phyloP scores from a whole-genome alignment of 2,113 vertebrate species.

The Anoura caudifer region DNA sequence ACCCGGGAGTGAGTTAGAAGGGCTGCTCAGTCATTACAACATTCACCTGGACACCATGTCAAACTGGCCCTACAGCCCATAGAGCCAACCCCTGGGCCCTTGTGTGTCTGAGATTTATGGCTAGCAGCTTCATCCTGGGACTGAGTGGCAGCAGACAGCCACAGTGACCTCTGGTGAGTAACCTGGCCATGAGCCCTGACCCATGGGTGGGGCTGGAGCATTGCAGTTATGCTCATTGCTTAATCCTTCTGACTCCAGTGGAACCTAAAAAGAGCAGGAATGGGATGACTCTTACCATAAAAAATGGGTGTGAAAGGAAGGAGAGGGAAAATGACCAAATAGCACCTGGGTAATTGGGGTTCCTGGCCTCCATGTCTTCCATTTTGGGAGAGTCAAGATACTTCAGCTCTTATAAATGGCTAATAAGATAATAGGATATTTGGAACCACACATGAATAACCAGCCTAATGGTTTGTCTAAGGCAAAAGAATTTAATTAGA shows the following conservation, averaged over 20 bases:
- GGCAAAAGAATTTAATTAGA: not conserved
- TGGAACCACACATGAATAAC: not conserved
- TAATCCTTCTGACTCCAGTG: conserved; percentile 55
- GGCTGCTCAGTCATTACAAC: not conserved
- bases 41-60: not conserved
- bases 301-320: conserved; percentile 5
- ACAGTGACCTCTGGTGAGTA: conserved; percentile 62
- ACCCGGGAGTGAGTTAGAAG: not conserved
- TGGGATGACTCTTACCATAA: conserved; percentile 47
- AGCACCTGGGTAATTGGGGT: not conserved
- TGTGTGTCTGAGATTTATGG: not conserved
- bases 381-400: not conserved
- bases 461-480: not conserved
- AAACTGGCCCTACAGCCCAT: not conserved
- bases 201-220: conserved; percentile 42
- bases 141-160: not conserved
- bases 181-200: conserved; percentile 50
- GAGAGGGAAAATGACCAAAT: conserved; percentile 24
- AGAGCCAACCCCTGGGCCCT: not conserved
- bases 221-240: conserved; percentile 48
- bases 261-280: conserved; percentile 23
- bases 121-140: not conserved
- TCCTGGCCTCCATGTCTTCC: not conserved
- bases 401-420: not conserved
- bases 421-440: not conserved